Evolutionary conservation across 2,888 invertebrate genomes (phyloP).

Genomic region (Nycteola revayana): DNA sequence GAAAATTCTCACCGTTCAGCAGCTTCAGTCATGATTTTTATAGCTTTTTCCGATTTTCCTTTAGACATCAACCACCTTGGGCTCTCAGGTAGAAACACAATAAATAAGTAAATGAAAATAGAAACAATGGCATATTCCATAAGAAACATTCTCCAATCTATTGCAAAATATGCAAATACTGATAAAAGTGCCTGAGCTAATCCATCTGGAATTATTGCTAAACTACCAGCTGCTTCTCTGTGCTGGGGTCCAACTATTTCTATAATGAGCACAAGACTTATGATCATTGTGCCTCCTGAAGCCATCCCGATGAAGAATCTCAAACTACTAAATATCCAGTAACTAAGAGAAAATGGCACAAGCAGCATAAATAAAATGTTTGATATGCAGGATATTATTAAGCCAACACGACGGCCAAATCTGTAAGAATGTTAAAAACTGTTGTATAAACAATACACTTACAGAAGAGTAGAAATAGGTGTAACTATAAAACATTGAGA

Average conservation of each 20-base stretch:
- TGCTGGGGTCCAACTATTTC: conserved; percentile 81
- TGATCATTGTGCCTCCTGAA: conserved; percentile 88
- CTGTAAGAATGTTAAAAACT: too few relatives aligned
- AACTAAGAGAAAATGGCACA: conserved; percentile 84
- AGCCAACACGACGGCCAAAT: conserved; percentile 75
- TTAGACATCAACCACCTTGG: conserved; percentile 55
- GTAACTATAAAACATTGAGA: too few relatives aligned
- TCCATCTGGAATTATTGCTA: conserved; percentile 45
- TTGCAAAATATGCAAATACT: conserved; percentile 46
- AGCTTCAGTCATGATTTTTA: conserved; percentile 41
- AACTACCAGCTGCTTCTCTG: conserved; percentile 57
- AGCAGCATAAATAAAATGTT: conserved; percentile 85
- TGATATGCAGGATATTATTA: conserved; percentile 84
- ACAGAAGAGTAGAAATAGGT: too few relatives aligned
- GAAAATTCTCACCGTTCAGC: conserved; percentile 39
- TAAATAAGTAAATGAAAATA: conserved; percentile 34
- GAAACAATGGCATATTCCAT: conserved; percentile 36
- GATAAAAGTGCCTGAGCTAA: conserved; percentile 44
- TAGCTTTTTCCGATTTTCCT: conserved; percentile 41
- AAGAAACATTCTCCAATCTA: conserved; percentile 47
- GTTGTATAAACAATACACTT: too few relatives aligned
- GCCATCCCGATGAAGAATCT: conserved; percentile 86
- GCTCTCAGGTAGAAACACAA: conserved; percentile 47
- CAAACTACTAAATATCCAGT: conserved; percentile 78
- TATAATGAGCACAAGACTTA: conserved; percentile 71